Conservation (phyloP, 2,797 vertebrate species). For the Hemibagrus guttatus region DNA sequence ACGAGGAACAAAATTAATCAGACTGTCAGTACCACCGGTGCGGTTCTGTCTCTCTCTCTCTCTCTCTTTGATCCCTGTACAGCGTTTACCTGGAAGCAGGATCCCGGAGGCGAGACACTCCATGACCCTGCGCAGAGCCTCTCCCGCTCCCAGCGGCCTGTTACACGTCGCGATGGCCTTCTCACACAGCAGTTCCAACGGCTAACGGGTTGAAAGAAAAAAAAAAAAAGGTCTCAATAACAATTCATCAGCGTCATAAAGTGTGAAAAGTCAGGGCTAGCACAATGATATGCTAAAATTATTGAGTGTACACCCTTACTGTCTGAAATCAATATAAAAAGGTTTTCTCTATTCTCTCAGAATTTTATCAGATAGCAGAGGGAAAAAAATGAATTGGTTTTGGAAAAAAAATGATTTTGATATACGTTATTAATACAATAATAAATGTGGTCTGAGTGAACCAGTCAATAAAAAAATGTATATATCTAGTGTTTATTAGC, state of each 20-base stretch:
- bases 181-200: constrained; percentile 97
- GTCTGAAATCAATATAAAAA: background rate
- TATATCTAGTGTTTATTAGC: too few species aligned
- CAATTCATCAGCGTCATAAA: background rate
- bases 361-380: background rate
- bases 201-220: constrained; percentile 68
- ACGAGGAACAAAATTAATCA: background rate
- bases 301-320: background rate
- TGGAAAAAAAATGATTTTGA: too few species aligned
- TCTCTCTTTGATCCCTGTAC: background rate
- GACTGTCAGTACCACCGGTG: background rate
- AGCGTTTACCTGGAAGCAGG: constrained; percentile 86
- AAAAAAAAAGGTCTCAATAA: background rate
- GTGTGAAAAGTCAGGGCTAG: background rate
- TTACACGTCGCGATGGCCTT: constrained; percentile 99
- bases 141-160: constrained; percentile 94
- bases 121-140: constrained; percentile 96
- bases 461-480: too few species aligned
- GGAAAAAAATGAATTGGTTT: background rate
- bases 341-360: background rate
- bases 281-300: background rate
- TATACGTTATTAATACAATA: too few species aligned
- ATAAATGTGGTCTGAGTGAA: too few species aligned
- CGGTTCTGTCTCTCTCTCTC: background rate
- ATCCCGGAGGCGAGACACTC: constrained; percentile 98